phyloP scores from a whole-genome alignment of 2,113 vertebrate species.

The Lophura nycthemera region DNA sequence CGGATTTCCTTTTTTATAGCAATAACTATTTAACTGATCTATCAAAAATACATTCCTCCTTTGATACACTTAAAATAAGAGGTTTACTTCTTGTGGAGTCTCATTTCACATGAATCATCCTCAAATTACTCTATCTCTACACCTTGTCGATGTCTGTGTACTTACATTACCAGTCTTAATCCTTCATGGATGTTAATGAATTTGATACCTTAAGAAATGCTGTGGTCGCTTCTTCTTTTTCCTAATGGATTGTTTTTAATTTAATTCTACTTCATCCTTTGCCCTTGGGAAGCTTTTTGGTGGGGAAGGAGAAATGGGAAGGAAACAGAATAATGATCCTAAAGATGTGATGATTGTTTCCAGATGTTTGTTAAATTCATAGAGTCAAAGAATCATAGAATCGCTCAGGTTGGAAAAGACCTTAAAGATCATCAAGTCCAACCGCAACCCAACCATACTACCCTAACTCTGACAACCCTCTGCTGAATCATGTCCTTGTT shows the following conservation, averaged over 20 bases:
- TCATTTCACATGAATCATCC: slow-evolving; percentile 10
- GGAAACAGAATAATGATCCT: neutral
- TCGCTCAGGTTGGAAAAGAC: too few species aligned
- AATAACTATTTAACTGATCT: neutral
- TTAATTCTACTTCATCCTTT: neutral
- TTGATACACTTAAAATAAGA: neutral
- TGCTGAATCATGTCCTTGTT: neutral
- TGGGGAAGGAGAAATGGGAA: neutral
- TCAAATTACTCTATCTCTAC: neutral
- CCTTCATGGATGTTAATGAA: neutral
- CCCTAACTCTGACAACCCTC: too few species aligned
- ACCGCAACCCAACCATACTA: too few species aligned
- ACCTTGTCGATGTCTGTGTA: neutral
- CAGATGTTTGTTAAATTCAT: too few species aligned
- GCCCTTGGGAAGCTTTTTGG: neutral
- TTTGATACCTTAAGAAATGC: neutral
- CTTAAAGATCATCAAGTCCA: too few species aligned
- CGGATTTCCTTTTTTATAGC: neutral
- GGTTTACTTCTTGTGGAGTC: neutral
- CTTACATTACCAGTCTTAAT: neutral
- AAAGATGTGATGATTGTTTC: neutral
- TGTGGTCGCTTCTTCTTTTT: neutral
- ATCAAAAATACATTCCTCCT: neutral
- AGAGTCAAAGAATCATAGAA: too few species aligned
- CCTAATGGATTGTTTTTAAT: neutral